Conservation (phyloP, 2,797 vertebrate species). For the Bradypodion ventrale region DNA sequence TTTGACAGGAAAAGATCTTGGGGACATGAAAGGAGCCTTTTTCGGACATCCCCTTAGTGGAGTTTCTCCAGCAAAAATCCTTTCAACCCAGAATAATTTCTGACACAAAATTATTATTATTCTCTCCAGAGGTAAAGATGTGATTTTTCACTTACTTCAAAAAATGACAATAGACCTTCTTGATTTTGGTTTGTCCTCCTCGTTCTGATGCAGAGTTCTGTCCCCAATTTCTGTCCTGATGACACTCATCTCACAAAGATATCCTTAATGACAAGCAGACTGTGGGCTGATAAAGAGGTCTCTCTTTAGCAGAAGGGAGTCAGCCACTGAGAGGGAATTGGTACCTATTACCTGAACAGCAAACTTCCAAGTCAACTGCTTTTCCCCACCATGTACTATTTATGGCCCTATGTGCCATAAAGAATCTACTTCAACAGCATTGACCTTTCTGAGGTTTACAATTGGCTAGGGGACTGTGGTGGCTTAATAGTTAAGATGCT, state of each 20-base stretch:
- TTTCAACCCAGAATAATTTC: too few species aligned
- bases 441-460: too few species aligned
- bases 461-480: too few species aligned
- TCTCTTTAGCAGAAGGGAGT: background rate
- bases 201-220: background rate
- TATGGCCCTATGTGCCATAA: too few species aligned
- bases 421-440: too few species aligned
- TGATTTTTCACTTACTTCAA: background rate
- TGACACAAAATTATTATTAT: too few species aligned
- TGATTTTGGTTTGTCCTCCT: background rate
- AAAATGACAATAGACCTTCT: background rate
- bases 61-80: too few species aligned
- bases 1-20: too few species aligned
- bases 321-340: background rate
- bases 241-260: background rate
- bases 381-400: background rate
- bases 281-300: background rate
- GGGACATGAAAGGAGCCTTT: too few species aligned
- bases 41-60: too few species aligned
- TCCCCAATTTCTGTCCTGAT: background rate
- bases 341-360: background rate
- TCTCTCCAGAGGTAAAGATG: too few species aligned
- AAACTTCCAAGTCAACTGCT: background rate
- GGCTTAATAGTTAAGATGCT: too few species aligned
- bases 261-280: background rate